These are phyloP conservation scores for Epiblema foenella DNA, from an alignment of 2,888 invertebrate genomes.

Conservation along the genomic window DNA sequence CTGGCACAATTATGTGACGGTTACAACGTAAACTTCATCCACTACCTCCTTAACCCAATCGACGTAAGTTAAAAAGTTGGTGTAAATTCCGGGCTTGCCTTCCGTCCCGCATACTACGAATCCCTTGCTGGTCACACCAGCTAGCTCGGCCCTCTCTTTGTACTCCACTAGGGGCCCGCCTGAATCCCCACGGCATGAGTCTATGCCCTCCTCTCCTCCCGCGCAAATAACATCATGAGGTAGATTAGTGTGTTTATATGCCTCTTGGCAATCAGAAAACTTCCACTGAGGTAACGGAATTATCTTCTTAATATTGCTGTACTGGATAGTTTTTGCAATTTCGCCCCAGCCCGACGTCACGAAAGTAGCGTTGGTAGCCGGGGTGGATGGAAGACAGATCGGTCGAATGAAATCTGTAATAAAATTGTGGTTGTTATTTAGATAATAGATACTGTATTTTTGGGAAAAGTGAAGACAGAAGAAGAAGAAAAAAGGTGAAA, in stretches of 20 bases:
- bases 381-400: constrained; percentile 60
- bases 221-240: constrained; percentile 63
- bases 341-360: constrained; percentile 65
- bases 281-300: constrained; percentile 59
- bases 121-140: constrained; percentile 65
- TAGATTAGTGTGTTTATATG: constrained; percentile 51
- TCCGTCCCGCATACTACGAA: constrained; percentile 58
- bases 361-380: constrained; percentile 50
- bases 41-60: constrained; percentile 58
- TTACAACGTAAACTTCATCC: constrained; percentile 41
- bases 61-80: constrained; percentile 59
- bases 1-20: constrained; percentile 1
- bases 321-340: constrained; percentile 50
- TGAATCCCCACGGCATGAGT: constrained; percentile 68
- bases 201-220: constrained; percentile 60
- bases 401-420: constrained; percentile 70
- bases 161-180: constrained; percentile 64
- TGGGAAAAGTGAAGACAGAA: not conserved
- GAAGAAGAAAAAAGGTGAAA: too few relatives aligned
- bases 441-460: not conserved
- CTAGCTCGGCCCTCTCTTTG: constrained; percentile 54
- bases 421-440: constrained; percentile 10
- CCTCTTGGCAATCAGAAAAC: constrained; percentile 50
- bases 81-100: constrained; percentile 64
- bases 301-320: constrained; percentile 61